Conservation (phyloP, 2,888 invertebrate genomes). For the Caradrina kadenii region DNA sequence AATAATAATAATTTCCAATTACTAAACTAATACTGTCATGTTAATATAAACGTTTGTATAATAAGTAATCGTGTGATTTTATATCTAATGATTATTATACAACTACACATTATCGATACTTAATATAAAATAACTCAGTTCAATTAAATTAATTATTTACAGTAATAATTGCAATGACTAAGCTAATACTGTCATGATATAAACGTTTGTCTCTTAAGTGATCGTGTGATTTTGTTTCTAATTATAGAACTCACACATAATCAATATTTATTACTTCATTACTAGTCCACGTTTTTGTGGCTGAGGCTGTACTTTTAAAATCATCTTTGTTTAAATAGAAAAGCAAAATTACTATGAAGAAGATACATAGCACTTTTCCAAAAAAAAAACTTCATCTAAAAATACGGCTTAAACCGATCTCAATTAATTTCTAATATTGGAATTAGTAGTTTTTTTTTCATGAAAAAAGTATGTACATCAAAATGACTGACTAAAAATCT, state of each 20-base stretch:
- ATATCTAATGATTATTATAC: slow-evolving; percentile 47
- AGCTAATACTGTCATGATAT: slow-evolving; percentile 35
- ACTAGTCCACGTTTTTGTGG: slow-evolving; percentile 18
- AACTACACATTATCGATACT: slow-evolving; percentile 22
- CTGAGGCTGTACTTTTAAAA: background rate
- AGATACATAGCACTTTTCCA: no score
- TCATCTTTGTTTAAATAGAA: background rate
- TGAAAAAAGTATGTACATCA: no score
- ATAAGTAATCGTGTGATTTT: slow-evolving; percentile 39
- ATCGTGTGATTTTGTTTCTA: slow-evolving; percentile 50
- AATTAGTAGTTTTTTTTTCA: no score
- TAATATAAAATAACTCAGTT: slow-evolving; percentile 27
- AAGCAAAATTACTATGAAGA: background rate
- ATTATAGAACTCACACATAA: slow-evolving; percentile 40
- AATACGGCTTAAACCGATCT: no score
- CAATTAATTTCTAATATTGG: no score
- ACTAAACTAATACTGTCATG: slow-evolving; percentile 33
- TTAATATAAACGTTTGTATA: slow-evolving; percentile 34
- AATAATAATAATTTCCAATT: slow-evolving; percentile 26
- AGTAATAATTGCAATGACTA: slow-evolving; percentile 37
- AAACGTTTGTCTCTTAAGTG: slow-evolving; percentile 37
- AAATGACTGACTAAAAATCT: no score
- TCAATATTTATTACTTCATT: slow-evolving; percentile 45
- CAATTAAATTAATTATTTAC: slow-evolving; percentile 6
- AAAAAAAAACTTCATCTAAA: no score